Evolutionary conservation across 2,797 vertebrate genomes (phyloP), one percentile per base, ranked within the genome.

Genomic region (Limnodromus scolopaceus): DNA sequence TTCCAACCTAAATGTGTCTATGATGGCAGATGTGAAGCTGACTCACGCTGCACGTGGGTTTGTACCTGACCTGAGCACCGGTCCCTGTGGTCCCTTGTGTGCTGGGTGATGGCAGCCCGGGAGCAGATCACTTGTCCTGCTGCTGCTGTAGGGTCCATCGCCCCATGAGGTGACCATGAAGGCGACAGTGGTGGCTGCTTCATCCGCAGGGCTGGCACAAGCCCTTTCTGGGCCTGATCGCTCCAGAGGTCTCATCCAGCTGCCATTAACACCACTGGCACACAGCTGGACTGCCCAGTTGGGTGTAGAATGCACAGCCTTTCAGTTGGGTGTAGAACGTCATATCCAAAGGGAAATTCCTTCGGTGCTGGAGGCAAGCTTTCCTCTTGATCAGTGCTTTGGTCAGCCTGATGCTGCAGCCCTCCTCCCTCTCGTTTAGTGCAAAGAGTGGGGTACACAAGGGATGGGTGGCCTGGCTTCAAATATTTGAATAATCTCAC

Each of bases 141-240:
- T 16, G 23, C 41, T 77, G 76, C 80, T 2, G 0, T 2, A 3
- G 64, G 38, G 16, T 83, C 32, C 27, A 4, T 69, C 3, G 0
- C 34, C 16, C 58, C 60, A 22, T 0, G 0, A 57, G 16, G 8
- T 15, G 16, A 74, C 18, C 3, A 0, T 0, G 1, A 28, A 45
- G 66, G 32, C 61, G 27, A 49, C 39, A 53, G 58, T 36, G 6
- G 22, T 4, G 1, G 11, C 28, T 32, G 11, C 48, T 64, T 46
- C 9, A 2, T 51, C 82, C 2, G 0, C 19, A 17, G 43, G 55
- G 38, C 16, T 70, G 39, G 24, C 15, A 60, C 0, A 0, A 79
- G 28, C 39, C 16, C 14, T 28, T 53, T n/a, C 38, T 61, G 32
- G 30, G 49, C 34, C 64, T 22, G 41, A 28, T n/a, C 0, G 0